Percentiles rank a stretch among this genome's conserved stretches.
phyloP scores from a whole-genome alignment of 2,888 invertebrate genomes.

The Cloeon dipterum region DNA sequence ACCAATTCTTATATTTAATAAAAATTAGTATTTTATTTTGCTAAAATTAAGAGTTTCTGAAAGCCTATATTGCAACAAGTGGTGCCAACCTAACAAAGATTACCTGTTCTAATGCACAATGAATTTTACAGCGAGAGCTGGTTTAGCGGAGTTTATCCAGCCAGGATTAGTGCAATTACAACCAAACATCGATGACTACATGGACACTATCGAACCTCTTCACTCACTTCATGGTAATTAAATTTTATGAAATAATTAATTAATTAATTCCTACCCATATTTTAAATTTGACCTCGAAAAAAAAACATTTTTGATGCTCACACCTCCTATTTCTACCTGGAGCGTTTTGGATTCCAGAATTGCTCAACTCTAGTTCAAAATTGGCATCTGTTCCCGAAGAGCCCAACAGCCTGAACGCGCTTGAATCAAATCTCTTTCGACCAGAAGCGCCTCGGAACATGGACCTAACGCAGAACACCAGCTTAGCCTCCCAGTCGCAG shows the following conservation, averaged over 20 bases:
- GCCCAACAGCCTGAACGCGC: slow-evolving; percentile 3
- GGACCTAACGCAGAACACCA: background rate
- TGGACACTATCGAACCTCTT: slow-evolving; percentile 70
- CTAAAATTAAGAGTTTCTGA: too few species aligned
- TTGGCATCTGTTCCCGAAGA: slow-evolving; percentile 38
- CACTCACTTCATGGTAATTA: slow-evolving; percentile 54
- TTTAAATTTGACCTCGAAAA: background rate
- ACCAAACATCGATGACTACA: slow-evolving; percentile 88
- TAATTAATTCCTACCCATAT: background rate
- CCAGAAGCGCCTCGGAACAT: background rate
- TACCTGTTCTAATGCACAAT: too few species aligned
- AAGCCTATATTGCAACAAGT: too few species aligned
- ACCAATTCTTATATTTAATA: too few species aligned
- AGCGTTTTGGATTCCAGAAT: background rate
- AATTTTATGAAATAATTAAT: too few species aligned
- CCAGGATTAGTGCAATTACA: slow-evolving; percentile 92
- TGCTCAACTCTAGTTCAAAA: slow-evolving; percentile 14
- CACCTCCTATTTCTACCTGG: too few species aligned
- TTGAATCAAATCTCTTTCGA: background rate
- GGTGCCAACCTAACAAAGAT: too few species aligned
- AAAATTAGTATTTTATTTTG: too few species aligned
- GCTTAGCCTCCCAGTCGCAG: slow-evolving; percentile 5
- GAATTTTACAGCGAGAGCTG: too few species aligned
- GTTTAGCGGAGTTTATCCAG: slow-evolving; percentile 90
- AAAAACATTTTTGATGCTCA: background rate